Base-by-base conservation (phyloP, 2,888 invertebrate genomes). In the Seladonia tumulorum region DNA sequence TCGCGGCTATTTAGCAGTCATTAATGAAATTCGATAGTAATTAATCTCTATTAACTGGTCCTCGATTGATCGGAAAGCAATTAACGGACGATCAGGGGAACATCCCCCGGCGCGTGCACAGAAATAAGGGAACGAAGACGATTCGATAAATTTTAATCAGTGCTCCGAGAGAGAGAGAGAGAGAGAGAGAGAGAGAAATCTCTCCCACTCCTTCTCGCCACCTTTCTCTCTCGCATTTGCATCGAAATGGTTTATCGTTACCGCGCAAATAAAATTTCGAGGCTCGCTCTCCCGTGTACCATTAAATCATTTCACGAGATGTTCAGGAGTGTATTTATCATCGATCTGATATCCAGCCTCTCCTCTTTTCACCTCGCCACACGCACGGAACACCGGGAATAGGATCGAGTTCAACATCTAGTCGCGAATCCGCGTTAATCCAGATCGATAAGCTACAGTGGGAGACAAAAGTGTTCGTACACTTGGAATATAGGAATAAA, bases 291-390 rank as follows among this genome's bases (percentile, higher is more conserved):
- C 35, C 5, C 73, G 66, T 81, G 82, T 68, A 66, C 42, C 81
- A 29, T 39, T 83, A 77, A 83, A 83, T 83, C 83, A 83, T 83
- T 68, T 81, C 81, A 76, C 47, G 18, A 47, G 76, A 70, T 76
- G 68, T 73, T 47, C 60, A 68, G 39, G 8, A 29, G 77, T 73
- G 81, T 45, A 82, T 82, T 68, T 83, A 81, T 83, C 77, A 81
- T 81, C 57, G 81, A 77, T 83, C 81, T 73, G 72, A 81, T 81
- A 83, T 60, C 76, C 8, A 63, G 60, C 29, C 74, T 45, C 49
- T 22, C 49, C 45, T 16, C 18, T 66, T 25, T 29, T 63, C 35
- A 35, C 45, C 10, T 60, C 25, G 25, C 60, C 60, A 60, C 60
- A 60, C 60, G 60, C 60, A 14, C 29, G 2, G 60, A 25, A 16